Evolutionary conservation across 2,888 invertebrate species (phyloP).

Genomic region (Xanthorhoe spadicearia): DNA sequence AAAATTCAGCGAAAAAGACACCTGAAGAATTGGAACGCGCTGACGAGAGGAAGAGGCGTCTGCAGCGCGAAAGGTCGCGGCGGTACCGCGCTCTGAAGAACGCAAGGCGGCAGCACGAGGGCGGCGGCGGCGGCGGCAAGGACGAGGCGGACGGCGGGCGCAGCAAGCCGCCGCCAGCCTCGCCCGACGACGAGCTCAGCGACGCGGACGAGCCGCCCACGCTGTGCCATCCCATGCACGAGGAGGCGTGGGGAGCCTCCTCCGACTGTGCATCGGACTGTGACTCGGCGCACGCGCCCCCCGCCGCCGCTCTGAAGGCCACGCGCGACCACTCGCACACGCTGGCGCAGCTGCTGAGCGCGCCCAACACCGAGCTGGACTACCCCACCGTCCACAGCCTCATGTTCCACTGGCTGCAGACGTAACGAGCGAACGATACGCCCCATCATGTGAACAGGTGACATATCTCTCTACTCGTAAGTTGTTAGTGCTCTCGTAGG

Average conservation of each 20-base stretch:
- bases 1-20: conserved; percentile 75
- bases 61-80: conserved; percentile 76
- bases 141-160: conserved; percentile 56
- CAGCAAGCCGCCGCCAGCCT: conserved; percentile 59
- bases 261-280: conserved; percentile 78
- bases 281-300: conserved; percentile 73
- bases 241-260: conserved; percentile 50
- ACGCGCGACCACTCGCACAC: conserved; percentile 56
- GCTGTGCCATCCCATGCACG: conserved; percentile 72
- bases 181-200: conserved; percentile 72
- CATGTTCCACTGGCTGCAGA: conserved; percentile 83
- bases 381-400: conserved; percentile 81
- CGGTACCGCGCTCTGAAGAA: conserved; percentile 78
- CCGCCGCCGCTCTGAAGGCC: conserved; percentile 64
- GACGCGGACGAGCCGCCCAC: conserved; percentile 79
- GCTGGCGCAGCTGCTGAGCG: conserved; percentile 72
- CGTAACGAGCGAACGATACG: conserved; percentile 63
- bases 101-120: conserved; percentile 76
- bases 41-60: conserved; percentile 75
- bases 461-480: conserved; percentile 38
- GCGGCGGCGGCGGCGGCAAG: conserved; percentile 61
- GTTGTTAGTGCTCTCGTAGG: conserved; percentile 39
- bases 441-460: conserved; percentile 46
- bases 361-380: conserved; percentile 78
- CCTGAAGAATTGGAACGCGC: conserved; percentile 78